A percentile compares a stretch with the other conserved stretches of the same genome.
phyloP scores from a whole-genome alignment of 2,797 vertebrate species.

The Phataginus tetradactyla region DNA sequence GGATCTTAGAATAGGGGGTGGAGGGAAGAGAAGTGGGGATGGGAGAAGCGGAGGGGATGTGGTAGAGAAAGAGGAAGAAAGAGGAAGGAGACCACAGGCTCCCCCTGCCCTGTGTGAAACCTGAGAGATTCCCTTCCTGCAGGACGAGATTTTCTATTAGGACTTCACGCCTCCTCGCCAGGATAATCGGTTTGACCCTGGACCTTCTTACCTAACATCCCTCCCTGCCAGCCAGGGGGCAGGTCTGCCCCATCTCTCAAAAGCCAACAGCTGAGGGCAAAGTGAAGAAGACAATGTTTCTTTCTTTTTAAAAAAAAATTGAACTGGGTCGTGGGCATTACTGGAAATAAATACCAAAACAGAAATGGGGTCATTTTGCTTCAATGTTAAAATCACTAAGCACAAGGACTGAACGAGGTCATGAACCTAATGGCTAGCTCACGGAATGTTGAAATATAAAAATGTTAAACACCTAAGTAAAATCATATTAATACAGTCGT shows the following conservation, averaged over 20 bases:
- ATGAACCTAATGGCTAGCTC: background rate
- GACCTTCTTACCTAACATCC: no score
- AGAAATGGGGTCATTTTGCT: background rate
- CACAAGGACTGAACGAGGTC: background rate
- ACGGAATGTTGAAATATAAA: background rate
- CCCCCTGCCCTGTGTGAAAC: accelerated
- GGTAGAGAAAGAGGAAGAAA: background rate
- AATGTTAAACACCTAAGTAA: background rate
- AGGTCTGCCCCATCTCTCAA: background rate
- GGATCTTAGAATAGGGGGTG: background rate
- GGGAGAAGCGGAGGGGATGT: background rate
- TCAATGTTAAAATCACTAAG: background rate
- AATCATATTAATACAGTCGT: background rate
- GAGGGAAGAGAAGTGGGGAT: no score
- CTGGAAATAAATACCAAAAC: background rate
- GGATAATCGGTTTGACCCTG: background rate
- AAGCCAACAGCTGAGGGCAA: background rate
- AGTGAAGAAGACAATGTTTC: background rate
- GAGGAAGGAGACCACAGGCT: accelerated
- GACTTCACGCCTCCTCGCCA: background rate
- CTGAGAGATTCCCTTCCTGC: background rate
- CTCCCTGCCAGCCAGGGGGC: background rate
- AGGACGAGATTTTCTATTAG: background rate
- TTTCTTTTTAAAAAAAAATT: background rate
- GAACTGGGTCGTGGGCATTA: background rate